Evolutionary conservation across 2,797 vertebrate species (phyloP), one percentile per base, ranked within the genome.

Genomic region (Decapterus maruadsi): DNA sequence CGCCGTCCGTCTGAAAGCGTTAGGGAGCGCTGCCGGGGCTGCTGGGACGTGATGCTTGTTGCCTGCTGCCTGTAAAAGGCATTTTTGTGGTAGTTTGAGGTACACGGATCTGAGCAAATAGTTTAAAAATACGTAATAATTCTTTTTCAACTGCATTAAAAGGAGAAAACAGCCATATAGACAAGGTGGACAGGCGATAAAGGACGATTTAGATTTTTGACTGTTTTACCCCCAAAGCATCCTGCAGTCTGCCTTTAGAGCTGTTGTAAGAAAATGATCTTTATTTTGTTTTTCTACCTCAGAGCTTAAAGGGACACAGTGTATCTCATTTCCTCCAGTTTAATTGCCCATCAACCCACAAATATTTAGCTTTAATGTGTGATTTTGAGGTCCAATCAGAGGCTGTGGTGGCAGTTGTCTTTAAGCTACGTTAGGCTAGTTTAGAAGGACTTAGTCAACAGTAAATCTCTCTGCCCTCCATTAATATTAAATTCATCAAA

Each of bases 1-100:
- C 83, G 68, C 89, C 86, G 87, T 88, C 88, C 89, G 91, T 89
- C 84, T 85, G 60, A 72, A 74, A 84, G 80, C 63, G 46, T 88
- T 77, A 65, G 48, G 40, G 75, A 78, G 20, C 42, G 84, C 48
- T 71, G 67, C 50, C 29, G 77, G 16, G 0, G 73, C 74, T 75
- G 63, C 75, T 42, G 53, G 74, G 61, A 74, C 60, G 45, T 42
- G 59, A 67, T 58, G 67, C 1, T 26, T 26, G 26, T 45, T 36
- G 34, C 56, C 65, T 71, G 68, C 14, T 34, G 82, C 40, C 36
- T 63, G 60, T 14, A 29, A 50, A 57, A 63, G 48, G 26, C 34
- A 63, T 61, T 50, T 53, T 12, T 58, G 38, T 66, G 53, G 26
- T 55, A 38, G 50, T 57, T 57, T 26, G 26, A 9, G 60, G 29